Percentiles rank a stretch among this genome's conserved stretches.
phyloP scores from a whole-genome alignment of 2,797 vertebrate species.

The Siniperca undulata region DNA sequence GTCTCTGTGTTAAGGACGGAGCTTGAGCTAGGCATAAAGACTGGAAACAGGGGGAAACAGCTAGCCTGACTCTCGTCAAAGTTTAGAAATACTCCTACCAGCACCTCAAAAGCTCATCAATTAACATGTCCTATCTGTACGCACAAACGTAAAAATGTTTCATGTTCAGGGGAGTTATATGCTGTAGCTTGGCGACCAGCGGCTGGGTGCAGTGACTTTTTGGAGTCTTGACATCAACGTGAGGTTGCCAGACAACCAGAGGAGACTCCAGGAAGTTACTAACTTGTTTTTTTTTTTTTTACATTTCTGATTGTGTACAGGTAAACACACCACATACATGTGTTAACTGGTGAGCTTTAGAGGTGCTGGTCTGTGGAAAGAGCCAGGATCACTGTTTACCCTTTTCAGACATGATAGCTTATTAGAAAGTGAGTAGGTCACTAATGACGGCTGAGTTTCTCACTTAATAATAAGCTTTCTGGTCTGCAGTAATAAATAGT shows the following conservation, averaged over 20 bases:
- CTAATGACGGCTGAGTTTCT: neutral
- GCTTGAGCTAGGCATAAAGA: neutral
- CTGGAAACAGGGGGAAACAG: neutral
- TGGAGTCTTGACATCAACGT: neutral
- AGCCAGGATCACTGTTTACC: neutral
- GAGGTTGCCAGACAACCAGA: neutral
- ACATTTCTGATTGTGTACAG: neutral
- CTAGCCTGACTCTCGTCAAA: neutral
- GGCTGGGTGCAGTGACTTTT: neutral
- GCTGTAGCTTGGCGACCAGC: neutral
- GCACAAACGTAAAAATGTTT: neutral
- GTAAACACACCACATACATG: too few species aligned
- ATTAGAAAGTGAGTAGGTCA: neutral
- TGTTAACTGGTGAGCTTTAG: too few species aligned
- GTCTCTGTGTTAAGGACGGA: neutral
- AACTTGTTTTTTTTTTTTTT: neutral
- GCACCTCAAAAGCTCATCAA: neutral
- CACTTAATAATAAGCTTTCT: neutral
- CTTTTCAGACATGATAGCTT: neutral
- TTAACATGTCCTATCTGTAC: neutral
- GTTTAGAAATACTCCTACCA: neutral
- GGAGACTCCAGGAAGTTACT: neutral
- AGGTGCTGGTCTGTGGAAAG: neutral
- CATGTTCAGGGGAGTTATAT: neutral
- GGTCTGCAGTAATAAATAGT: neutral